Conservation (phyloP, 2,797 vertebrate species). For the Clangula hyemalis region DNA sequence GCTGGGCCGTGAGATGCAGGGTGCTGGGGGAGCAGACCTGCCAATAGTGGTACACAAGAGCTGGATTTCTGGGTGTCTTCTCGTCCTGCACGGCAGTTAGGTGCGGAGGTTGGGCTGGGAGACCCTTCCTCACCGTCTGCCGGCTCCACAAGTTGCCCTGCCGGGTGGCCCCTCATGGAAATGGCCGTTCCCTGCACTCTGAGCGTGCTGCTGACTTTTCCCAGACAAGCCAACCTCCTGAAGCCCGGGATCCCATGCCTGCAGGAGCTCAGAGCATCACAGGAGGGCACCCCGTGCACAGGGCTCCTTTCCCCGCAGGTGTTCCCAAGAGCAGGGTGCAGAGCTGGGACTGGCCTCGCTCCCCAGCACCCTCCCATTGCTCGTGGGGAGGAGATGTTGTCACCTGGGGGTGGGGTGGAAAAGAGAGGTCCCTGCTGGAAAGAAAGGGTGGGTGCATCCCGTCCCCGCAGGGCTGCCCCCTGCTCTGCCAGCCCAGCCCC, state of each 20-base stretch:
- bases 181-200: background rate
- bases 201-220: background rate
- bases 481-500: background rate
- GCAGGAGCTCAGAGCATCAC: background rate
- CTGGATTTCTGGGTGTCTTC: background rate
- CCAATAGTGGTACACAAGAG: accelerated
- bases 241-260: background rate
- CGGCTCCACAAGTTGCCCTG: background rate
- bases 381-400: background rate
- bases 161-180: background rate
- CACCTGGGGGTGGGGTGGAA: background rate
- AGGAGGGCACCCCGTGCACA: background rate
- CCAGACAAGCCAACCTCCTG: background rate
- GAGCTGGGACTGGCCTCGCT: background rate
- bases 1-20: background rate
- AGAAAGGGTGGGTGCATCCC: background rate
- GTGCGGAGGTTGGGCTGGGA: background rate
- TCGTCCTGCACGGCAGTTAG: accelerated
- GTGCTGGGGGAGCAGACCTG: accelerated
- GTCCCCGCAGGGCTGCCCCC: background rate
- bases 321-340: background rate
- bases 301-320: background rate
- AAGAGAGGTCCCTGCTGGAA: background rate
- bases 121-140: background rate
- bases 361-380: background rate